Conservation (phyloP, 2,888 invertebrate species). For the Syrista parreyssii region DNA sequence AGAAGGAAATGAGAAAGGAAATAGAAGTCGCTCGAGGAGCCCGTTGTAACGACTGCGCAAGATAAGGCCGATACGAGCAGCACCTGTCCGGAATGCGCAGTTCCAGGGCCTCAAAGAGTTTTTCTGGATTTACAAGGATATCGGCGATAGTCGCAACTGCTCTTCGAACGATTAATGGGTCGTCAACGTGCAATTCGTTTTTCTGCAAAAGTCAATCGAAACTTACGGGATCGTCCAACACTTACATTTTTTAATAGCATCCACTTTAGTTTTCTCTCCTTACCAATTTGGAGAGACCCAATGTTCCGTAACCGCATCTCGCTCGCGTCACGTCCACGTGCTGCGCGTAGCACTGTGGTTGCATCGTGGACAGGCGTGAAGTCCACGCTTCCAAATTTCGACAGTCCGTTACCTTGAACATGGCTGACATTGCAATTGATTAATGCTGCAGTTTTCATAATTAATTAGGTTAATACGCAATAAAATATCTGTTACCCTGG, state of each 20-base stretch:
- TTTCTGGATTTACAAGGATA: conserved; percentile 66
- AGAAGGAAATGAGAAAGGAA: background rate
- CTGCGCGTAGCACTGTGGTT: conserved; percentile 64
- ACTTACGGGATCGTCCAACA: too few species aligned
- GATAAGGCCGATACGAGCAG: background rate
- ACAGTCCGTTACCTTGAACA: conserved; percentile 43
- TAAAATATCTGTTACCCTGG: conserved; percentile 44
- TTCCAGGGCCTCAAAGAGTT: conserved; percentile 62
- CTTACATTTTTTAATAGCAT: too few species aligned
- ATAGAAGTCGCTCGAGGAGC: too few species aligned
- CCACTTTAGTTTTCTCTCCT: background rate
- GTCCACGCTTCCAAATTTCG: conserved; percentile 57
- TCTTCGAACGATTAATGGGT: conserved; percentile 55
- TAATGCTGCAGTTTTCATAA: background rate
- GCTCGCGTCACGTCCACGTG: conserved; percentile 64
- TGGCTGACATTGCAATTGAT: conserved; percentile 41
- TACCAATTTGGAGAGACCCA: conserved; percentile 60
- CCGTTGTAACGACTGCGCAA: background rate
- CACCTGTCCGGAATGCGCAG: conserved; percentile 63
- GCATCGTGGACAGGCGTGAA: conserved; percentile 58
- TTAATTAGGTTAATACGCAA: background rate
- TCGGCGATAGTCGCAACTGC: conserved; percentile 66
- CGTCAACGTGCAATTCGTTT: conserved; percentile 60
- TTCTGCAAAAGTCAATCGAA: conserved; percentile 52
- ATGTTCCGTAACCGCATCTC: conserved; percentile 64